phyloP scores from a whole-genome alignment of 92 coral and sea anemone genomes.

The Phenganax marumi region DNA sequence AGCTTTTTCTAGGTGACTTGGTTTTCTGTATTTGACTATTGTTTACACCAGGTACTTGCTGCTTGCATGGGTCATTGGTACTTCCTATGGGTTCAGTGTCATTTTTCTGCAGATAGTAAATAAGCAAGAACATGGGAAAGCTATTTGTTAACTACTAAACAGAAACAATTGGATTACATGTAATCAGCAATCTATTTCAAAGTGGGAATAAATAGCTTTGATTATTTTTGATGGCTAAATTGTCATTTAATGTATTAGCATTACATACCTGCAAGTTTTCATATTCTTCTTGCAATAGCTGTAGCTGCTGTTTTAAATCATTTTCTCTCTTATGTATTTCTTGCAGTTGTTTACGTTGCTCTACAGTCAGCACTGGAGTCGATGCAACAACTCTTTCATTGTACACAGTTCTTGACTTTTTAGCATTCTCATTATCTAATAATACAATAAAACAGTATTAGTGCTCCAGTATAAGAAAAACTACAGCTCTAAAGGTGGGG shows the following conservation, averaged over 20 bases:
- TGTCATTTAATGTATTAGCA: neutral
- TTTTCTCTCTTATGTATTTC: slow-evolving; percentile 71
- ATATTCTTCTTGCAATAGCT: slow-evolving; percentile 72
- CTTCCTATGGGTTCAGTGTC: too few species aligned
- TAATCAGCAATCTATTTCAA: too few species aligned
- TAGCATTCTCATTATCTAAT: neutral
- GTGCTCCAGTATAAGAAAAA: neutral
- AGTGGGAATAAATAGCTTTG: neutral
- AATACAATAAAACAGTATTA: too few species aligned
- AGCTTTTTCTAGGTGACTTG: slow-evolving; percentile 11
- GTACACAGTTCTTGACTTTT: slow-evolving; percentile 43
- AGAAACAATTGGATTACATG: too few species aligned
- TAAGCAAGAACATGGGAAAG: too few species aligned
- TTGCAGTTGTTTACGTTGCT: slow-evolving; percentile 75
- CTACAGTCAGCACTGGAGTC: slow-evolving; percentile 82
- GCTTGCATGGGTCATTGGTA: neutral
- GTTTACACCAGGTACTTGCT: neutral
- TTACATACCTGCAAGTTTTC: slow-evolving; percentile 73
- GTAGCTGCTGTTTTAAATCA: slow-evolving; percentile 65
- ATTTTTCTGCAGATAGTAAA: too few species aligned
- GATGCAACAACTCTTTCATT: slow-evolving; percentile 90
- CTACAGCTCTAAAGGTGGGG: neutral
- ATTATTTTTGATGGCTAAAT: neutral
- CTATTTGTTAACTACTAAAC: too few species aligned
- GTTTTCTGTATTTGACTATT: neutral